phyloP scores from a whole-genome alignment of 2,113 vertebrate genomes.

The Serinus canaria region DNA sequence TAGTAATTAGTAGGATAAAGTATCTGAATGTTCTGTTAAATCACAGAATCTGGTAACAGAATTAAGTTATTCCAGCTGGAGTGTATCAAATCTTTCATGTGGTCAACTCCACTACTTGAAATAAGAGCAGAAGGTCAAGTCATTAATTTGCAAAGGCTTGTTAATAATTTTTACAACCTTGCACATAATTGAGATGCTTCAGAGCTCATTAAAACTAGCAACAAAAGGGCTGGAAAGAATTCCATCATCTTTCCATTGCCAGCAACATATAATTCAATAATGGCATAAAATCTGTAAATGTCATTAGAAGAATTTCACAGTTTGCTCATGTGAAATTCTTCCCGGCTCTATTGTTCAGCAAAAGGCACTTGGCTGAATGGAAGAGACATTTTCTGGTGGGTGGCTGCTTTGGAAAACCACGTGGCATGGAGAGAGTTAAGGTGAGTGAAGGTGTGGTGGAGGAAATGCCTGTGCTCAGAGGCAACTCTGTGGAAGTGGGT shows the following conservation, averaged over 20 bases:
- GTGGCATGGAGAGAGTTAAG: neutral
- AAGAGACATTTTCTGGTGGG: fast-evolving
- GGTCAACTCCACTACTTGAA: neutral
- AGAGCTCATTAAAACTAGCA: neutral
- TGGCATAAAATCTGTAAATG: neutral
- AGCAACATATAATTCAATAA: fast-evolving
- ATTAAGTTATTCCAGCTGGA: neutral
- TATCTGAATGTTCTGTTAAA: neutral
- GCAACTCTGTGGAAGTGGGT: neutral
- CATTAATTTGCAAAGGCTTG: neutral
- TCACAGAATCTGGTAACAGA: neutral
- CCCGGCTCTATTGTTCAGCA: neutral
- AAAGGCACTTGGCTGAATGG: neutral
- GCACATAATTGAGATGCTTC: neutral
- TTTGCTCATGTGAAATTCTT: neutral
- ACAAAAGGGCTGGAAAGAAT: neutral
- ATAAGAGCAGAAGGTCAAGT: neutral
- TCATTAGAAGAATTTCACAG: neutral
- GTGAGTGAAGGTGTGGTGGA: neutral
- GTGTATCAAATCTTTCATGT: neutral
- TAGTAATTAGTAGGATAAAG: neutral
- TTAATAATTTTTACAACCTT: neutral
- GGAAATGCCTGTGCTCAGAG: neutral
- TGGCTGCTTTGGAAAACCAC: neutral
- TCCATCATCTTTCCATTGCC: neutral